phyloP scores from a whole-genome alignment of 1,140 invertebrate genomes.

The Ceratina calcarata region DNA sequence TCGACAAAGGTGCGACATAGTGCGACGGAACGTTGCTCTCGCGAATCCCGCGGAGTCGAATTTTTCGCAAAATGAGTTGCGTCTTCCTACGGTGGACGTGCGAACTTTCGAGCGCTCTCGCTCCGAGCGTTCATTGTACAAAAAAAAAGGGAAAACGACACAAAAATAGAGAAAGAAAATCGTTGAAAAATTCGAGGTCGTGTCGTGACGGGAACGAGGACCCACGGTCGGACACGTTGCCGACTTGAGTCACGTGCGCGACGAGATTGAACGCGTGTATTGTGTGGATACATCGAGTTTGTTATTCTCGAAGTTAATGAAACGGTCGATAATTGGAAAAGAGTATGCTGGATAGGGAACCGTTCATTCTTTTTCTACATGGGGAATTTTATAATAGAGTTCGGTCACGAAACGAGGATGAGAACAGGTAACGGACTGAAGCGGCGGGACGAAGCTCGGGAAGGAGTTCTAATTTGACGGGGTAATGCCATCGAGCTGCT shows the following conservation, averaged over 20 bases:
- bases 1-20: not conserved
- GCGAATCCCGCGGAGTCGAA: not conserved
- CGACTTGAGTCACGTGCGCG: not conserved
- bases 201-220: slow-evolving; percentile 39
- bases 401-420: not conserved
- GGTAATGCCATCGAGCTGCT: not conserved
- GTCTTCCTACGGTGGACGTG: slow-evolving; percentile 44
- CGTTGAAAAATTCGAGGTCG: slow-evolving; percentile 19
- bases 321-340: slow-evolving; percentile 13
- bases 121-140: slow-evolving; percentile 49
- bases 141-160: slow-evolving; percentile 8
- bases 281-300: not conserved
- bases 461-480: not conserved
- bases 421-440: not conserved
- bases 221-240: not conserved
- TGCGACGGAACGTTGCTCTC: not conserved
- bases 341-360: not conserved
- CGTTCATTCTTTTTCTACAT: slow-evolving; percentile 21
- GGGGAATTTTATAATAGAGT: slow-evolving; percentile 37
- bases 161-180: not conserved
- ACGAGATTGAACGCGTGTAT: slow-evolving; percentile 9
- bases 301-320: slow-evolving; percentile 23
- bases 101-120: not conserved
- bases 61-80: slow-evolving; percentile 15
- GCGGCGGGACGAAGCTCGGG: not conserved